These are phyloP conservation scores for Struthidea cinerea DNA, from an alignment of 2,113 vertebrate genomes.

Conservation along the genomic window DNA sequence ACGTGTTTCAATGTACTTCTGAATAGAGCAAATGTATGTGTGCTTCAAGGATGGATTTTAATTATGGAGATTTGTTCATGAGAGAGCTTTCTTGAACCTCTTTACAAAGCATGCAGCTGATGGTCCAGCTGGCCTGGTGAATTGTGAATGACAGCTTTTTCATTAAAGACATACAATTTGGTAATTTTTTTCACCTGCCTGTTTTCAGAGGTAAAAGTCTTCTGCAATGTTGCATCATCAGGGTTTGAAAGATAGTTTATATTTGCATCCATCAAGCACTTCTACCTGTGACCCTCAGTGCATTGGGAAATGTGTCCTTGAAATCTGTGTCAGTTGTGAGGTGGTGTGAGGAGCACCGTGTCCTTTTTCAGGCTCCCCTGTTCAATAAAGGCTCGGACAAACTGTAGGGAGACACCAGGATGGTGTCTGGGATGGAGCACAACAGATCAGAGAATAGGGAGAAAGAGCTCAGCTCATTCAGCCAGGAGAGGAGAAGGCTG, in stretches of 20 bases:
- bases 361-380: not conserved
- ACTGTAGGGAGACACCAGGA: not conserved
- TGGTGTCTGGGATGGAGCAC: not conserved
- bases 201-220: not conserved
- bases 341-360: not conserved
- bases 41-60: not conserved
- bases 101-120: not conserved
- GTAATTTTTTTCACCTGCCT: not conserved
- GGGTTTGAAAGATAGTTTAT: not conserved
- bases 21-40: not conserved
- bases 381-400: not conserved
- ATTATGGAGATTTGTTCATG: not conserved
- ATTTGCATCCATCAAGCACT: not conserved
- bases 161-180: not conserved
- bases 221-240: not conserved
- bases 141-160: not conserved
- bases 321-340: not conserved
- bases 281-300: not conserved
- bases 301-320: not conserved
- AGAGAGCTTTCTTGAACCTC: not conserved
- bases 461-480: not conserved
- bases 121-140: not conserved
- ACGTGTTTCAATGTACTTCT: not conserved
- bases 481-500: not conserved
- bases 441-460: accelerated